Evolutionary conservation across 1,140 invertebrate genomes (phyloP).

Genomic region (Drosophila arizonae): DNA sequence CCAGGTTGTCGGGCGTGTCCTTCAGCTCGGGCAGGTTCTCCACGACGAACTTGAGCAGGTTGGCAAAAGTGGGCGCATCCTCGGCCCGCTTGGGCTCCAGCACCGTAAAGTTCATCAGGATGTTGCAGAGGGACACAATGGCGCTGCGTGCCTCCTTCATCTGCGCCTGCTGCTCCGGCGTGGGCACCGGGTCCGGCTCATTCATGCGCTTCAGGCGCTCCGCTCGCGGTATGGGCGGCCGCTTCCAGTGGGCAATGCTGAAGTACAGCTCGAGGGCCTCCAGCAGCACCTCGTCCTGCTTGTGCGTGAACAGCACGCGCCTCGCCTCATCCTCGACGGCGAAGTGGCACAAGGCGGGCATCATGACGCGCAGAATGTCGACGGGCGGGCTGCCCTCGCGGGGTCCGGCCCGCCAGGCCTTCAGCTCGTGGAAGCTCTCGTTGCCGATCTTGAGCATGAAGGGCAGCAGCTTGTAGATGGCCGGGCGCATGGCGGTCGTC

Average conservation of each 20-base stretch:
- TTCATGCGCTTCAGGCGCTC: constrained; percentile 89
- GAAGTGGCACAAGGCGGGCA: constrained; percentile 94
- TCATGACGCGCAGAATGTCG: constrained; percentile 91
- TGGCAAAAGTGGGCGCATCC: constrained; percentile 89
- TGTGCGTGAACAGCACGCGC: constrained; percentile 90
- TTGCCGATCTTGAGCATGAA: constrained; percentile 91
- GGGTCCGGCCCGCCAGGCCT: constrained; percentile 84
- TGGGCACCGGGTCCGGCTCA: constrained; percentile 89
- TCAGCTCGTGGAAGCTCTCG: constrained; percentile 90
- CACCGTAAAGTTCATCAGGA: constrained; percentile 96
- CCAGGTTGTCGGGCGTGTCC: constrained; percentile 91
- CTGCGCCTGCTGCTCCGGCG: constrained; percentile 88
- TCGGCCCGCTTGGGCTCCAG: constrained; percentile 92
- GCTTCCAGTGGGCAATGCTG: constrained; percentile 93
- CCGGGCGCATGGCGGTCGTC: constrained; percentile 92
- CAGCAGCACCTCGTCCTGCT: constrained; percentile 91
- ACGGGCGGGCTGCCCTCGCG: constrained; percentile 85
- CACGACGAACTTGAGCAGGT: constrained; percentile 93
- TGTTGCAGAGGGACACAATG: constrained; percentile 94
- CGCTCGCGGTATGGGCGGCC: constrained; percentile 89
- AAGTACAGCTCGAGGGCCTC: constrained; percentile 92
- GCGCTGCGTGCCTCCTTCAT: constrained; percentile 92
- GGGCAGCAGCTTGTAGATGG: constrained; percentile 90
- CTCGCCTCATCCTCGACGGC: constrained; percentile 94
- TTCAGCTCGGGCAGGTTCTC: constrained; percentile 93